Evolutionary conservation across 2,888 invertebrate species (phyloP).

Genomic region (Drosophila kuntzei): DNA sequence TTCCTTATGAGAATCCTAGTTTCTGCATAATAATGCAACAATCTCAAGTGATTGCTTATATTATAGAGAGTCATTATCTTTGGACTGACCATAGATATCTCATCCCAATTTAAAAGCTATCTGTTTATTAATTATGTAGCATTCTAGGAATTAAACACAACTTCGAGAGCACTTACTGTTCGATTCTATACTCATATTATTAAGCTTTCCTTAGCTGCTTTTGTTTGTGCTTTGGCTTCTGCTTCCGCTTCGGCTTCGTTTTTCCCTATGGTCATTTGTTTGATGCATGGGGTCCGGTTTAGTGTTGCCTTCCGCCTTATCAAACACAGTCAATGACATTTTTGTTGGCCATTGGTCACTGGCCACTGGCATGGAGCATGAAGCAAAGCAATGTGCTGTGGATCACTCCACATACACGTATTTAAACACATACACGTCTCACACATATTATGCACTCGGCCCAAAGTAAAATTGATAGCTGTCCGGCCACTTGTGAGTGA

Average conservation of each 20-base stretch:
- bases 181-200: neutral
- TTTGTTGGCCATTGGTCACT: slow-evolving; percentile 62
- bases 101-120: neutral
- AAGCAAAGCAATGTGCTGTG: slow-evolving; percentile 30
- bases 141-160: neutral
- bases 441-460: slow-evolving; percentile 36
- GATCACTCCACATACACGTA: slow-evolving; percentile 21
- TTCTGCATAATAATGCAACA: neutral
- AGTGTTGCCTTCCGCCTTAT: slow-evolving; percentile 49
- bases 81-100: neutral
- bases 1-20: neutral
- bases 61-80: neutral
- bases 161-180: neutral
- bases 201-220: slow-evolving; percentile 9
- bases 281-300: slow-evolving; percentile 37
- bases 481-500: slow-evolving; percentile 6
- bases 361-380: slow-evolving; percentile 23
- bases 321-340: slow-evolving; percentile 68
- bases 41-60: neutral
- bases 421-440: neutral
- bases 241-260: too few relatives aligned
- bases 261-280: slow-evolving; percentile 27
- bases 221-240: slow-evolving; percentile 17
- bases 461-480: slow-evolving; percentile 45
- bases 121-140: neutral